Conservation (phyloP, 1,140 invertebrate genomes). For the Ceratosolen solmsi region DNA sequence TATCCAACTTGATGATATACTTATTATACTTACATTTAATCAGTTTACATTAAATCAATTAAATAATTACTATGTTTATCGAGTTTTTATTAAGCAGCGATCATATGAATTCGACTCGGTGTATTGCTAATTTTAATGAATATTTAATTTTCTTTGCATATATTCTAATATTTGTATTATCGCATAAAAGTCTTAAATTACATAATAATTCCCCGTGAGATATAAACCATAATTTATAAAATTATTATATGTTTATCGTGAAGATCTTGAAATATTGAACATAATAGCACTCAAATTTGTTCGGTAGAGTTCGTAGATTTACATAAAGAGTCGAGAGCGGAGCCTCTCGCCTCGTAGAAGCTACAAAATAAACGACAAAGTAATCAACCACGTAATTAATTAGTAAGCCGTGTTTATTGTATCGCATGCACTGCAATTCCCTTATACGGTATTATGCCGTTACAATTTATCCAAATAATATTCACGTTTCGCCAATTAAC, state of each 20-base stretch:
- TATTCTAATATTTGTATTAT: background rate
- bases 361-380: background rate
- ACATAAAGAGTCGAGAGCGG: background rate
- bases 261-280: too few relatives aligned
- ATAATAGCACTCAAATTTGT: background rate
- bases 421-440: background rate
- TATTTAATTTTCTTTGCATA: too few relatives aligned
- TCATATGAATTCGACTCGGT: background rate
- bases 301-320: background rate
- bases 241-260: too few relatives aligned
- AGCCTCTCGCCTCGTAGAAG: background rate
- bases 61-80: slow-evolving; percentile 3
- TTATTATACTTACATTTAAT: background rate
- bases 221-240: background rate
- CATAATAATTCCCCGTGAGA: background rate
- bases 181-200: background rate
- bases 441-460: background rate
- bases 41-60: background rate
- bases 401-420: background rate
- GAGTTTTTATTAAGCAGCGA: background rate
- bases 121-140: too few relatives aligned
- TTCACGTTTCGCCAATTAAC: background rate
- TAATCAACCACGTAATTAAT: background rate
- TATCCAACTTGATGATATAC: background rate
- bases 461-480: background rate